Evolutionary conservation across 2,888 invertebrate species (phyloP), one percentile per base, ranked within the genome.

Genomic region (Caenorhabditis sinica): DNA sequence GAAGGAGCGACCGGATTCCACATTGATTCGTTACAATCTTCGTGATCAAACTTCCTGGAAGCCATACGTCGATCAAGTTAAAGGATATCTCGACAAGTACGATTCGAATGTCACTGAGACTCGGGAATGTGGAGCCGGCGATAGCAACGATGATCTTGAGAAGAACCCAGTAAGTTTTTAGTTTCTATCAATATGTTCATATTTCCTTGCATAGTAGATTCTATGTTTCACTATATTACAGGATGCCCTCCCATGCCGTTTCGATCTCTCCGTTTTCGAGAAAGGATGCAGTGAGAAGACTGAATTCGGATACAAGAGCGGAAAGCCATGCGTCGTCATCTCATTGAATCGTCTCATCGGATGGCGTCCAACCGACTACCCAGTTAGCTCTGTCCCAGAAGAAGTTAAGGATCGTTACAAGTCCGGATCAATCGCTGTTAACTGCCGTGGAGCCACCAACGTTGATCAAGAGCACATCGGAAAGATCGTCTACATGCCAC

Each of bases 261-360:
- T 92, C 87, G 85, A 83, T 51, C 85, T 91, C 51, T 79, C 74
- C 28, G 71, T 81, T 49, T 90, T 91, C 77, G 82, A 90, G 20
- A 77, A 84, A 61, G 86, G 81, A 49, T 92, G 92, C 87, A 73
- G 83, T 20, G 76, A 85, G 63, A 86, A 87, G 43, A 82, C 82
- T n/a, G 88, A 96, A 91, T 99, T 96, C 94, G 97, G 97, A 93
- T 98, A 96, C 94, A 95, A 95, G 89, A 95, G 95, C 89, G 96
- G 96, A 77, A 75, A 72, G 75, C 98, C 98, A n/a, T 99, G 99
- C 94, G 96, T 99, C 93, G 96, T 98, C 94, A 95, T 99, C 90
- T 98, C 98, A 94, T 94, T 99, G 90, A 99, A 99, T 94, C 97
- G 93, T 56, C 89, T 93, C 28, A 93, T 93, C 87, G 93, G 91